A percentile compares a stretch with the other conserved stretches of the same genome.
phyloP scores from a whole-genome alignment of 2,113 vertebrate species.

The Rhineura floridana region DNA sequence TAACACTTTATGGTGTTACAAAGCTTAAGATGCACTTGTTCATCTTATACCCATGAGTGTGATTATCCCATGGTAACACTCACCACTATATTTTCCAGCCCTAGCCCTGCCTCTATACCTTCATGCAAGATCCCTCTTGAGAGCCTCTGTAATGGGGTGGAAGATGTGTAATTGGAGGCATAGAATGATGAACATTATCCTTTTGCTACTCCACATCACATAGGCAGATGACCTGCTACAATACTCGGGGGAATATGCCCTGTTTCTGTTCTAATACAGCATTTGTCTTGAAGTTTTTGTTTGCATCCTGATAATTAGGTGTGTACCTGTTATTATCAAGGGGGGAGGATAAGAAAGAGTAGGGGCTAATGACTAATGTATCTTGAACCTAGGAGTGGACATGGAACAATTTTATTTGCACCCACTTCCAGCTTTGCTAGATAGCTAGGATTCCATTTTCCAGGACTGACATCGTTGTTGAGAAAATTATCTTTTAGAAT shows the following conservation, averaged over 20 bases:
- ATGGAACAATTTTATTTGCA: background rate
- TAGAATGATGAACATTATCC: constrained; percentile 7
- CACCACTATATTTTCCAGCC: background rate
- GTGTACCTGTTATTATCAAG: fast-evolving
- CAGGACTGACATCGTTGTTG: background rate
- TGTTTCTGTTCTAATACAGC: background rate
- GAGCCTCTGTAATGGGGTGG: background rate
- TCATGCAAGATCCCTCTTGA: background rate
- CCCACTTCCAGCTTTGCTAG: fast-evolving
- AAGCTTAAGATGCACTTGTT: constrained; percentile 62
- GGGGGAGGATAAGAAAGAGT: background rate
- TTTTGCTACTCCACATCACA: constrained; percentile 13
- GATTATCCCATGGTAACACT: constrained; percentile 59
- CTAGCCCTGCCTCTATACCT: background rate
- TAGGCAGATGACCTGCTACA: background rate
- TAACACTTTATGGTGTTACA: constrained; percentile 62
- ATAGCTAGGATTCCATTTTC: constrained; percentile 14
- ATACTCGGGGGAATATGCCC: background rate
- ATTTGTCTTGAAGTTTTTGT: constrained; percentile 28
- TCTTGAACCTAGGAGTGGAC: background rate
- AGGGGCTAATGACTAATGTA: constrained; percentile 2
- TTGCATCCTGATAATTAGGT: constrained; percentile 3
- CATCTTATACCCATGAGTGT: constrained; percentile 43
- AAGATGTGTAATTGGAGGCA: background rate
- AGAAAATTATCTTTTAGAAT: background rate